Evolutionary conservation across 2,113 vertebrate genomes (phyloP).

Genomic region (Numida meleagris): DNA sequence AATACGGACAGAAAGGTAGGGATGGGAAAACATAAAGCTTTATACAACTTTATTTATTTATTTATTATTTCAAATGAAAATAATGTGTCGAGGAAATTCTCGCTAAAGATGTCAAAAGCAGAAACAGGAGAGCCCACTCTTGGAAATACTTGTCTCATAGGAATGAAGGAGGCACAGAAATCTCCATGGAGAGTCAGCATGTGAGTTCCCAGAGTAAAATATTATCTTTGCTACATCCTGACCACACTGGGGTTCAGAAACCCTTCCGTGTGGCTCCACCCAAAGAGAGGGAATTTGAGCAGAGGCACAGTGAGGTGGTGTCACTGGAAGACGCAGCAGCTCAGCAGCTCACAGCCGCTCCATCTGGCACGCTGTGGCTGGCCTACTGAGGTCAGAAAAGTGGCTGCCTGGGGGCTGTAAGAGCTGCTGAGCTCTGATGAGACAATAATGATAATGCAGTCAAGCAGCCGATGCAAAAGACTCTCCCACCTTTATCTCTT

Average conservation of each 20-base stretch:
- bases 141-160: not conserved
- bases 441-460: not conserved
- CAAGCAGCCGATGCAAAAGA: not conserved
- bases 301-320: fast-evolving
- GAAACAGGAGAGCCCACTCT: not conserved
- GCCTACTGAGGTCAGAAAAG: not conserved
- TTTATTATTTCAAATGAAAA: not conserved
- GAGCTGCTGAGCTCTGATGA: not conserved
- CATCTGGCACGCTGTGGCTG: not conserved
- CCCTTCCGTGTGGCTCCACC: not conserved
- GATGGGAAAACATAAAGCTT: not conserved
- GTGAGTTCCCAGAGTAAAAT: not conserved
- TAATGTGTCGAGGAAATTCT: not conserved
- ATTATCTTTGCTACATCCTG: not conserved
- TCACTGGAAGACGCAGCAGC: not conserved
- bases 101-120: not conserved
- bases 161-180: not conserved
- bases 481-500: not conserved
- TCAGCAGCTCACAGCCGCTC: not conserved
- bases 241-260: not conserved
- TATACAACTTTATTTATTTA: too few relatives aligned
- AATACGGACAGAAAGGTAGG: not conserved
- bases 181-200: not conserved
- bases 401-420: not conserved
- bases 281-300: not conserved